Base-by-base conservation (phyloP, 1,140 invertebrate genomes). In the Parasteatoda tepidariorum region DNA sequence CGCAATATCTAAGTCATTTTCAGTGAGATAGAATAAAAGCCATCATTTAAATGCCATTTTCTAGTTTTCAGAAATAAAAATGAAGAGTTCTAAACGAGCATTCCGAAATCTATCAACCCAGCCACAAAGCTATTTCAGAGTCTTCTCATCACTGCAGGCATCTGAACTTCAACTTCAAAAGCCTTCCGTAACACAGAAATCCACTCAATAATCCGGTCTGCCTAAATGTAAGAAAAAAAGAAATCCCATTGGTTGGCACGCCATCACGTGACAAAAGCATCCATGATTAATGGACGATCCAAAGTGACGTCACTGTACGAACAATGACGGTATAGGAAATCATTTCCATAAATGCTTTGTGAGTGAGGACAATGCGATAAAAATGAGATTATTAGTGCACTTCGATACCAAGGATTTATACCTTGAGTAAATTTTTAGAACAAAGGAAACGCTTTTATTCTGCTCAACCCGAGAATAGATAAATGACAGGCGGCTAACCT, bases 331-430 rank as follows among this genome's bases (percentile, higher is more conserved):
- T 76, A 76, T 76, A 76, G 74, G 74, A 76, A 76, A 76, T 76
- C 74, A 76, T 76, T 76, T 76, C 74, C 74, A 76, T 76, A 76
- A 76, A 76, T 38, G 74, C 74, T 76, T 76, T 76, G 74, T 76
- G 74, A 64, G 61, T 61, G 61, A 28, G 74, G 59, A 76, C 74
- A 76, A 76, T 66, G 74, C 59, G 74, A 76, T 76, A 76, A 76
- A 76, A 76, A 76, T 76, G 74, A 76, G 74, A 76, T 76, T 76
- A 76, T 76, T 76, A 76, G 74, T 34, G 61, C 59, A 76, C 74
- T 76, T 76, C 74, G 74, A 76, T 76, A 76, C 61, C 33, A 66
- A 76, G 61, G 74, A 76, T 76, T 76, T 76, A 76, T 76, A 76
- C 61, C 74, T 76, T 54, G 74, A 54, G 74, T 76, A 76, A 76